Evolutionary conservation across 2,113 vertebrate species (phyloP).

Genomic region (Baryphthengus martii): DNA sequence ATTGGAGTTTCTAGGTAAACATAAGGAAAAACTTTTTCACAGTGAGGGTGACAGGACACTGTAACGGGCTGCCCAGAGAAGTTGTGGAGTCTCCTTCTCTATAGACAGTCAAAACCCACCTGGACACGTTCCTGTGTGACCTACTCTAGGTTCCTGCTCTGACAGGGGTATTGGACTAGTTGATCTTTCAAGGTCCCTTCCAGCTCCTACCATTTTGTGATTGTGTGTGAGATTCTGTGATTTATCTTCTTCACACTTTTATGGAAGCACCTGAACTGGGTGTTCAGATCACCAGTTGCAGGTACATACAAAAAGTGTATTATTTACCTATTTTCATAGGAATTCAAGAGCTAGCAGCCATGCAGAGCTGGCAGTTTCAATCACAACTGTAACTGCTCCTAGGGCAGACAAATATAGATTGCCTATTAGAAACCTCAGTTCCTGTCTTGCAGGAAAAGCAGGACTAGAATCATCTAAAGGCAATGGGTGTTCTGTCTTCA

Average conservation of each 20-base stretch:
- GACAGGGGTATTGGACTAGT: too few relatives aligned
- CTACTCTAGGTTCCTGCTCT: too few relatives aligned
- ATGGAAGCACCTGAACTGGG: fast-evolving
- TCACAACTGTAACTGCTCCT: neutral
- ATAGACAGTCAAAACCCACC: too few relatives aligned
- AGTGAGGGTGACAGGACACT: too few relatives aligned
- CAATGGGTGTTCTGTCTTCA: neutral
- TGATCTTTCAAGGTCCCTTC: too few relatives aligned
- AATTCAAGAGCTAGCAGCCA: neutral
- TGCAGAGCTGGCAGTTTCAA: neutral
- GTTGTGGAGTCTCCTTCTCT: too few relatives aligned
- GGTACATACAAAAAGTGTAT: neutral
- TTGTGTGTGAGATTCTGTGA: too few relatives aligned
- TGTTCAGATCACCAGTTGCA: neutral
- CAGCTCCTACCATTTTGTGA: too few relatives aligned
- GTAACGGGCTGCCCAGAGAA: too few relatives aligned
- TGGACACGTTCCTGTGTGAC: too few relatives aligned
- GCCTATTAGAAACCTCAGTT: neutral
- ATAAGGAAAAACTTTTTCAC: too few relatives aligned
- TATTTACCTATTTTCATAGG: neutral
- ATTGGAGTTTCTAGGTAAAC: too few relatives aligned
- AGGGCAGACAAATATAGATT: neutral
- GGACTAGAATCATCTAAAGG: neutral
- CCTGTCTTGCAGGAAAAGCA: neutral
- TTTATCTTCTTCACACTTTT: neutral